Conservation (phyloP, 1,140 invertebrate species). For the Drosophila varians region DNA sequence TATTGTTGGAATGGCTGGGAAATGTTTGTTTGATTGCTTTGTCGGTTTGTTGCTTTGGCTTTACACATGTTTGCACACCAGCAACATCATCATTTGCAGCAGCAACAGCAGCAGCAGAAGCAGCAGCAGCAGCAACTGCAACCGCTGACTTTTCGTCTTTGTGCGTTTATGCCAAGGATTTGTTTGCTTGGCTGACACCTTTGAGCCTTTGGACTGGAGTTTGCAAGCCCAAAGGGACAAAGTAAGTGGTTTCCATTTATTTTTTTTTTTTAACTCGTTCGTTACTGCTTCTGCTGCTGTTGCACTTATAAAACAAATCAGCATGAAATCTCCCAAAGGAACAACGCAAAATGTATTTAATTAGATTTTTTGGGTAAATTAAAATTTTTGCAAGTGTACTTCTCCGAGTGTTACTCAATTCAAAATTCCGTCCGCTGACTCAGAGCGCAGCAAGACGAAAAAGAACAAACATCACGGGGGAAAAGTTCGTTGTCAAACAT, state of each 20-base stretch:
- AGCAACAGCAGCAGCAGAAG: conserved; percentile 23
- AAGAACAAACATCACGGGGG: conserved; percentile 35
- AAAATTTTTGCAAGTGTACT: not conserved
- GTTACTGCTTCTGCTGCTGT: conserved; percentile 5
- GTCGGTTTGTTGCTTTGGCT: conserved; percentile 59
- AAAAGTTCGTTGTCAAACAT: conserved; percentile 80
- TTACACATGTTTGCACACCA: conserved; percentile 62
- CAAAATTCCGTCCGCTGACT: conserved; percentile 49
- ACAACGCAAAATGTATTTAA: not conserved
- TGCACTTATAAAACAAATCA: not conserved
- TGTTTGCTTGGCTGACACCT: conserved; percentile 74
- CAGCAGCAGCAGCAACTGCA: conserved; percentile 18
- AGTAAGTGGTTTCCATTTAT: conserved; percentile 54
- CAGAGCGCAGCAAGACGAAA: conserved; percentile 30
- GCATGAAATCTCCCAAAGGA: not conserved
- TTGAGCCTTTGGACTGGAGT: conserved; percentile 43
- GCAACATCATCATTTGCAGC: conserved; percentile 41
- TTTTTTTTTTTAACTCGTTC: conserved; percentile 7
- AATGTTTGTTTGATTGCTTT: conserved; percentile 56
- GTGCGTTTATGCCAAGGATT: conserved; percentile 48
- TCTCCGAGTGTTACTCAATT: conserved; percentile 52
- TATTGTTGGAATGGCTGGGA: conserved; percentile 52
- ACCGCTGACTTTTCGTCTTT: conserved; percentile 52
- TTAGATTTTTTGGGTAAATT: too few species aligned
- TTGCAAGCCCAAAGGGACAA: conserved; percentile 53